Percentiles rank a stretch among this genome's conserved stretches.
Conservation (phyloP, 2,888 invertebrate species). For the Bombylius major region DNA sequence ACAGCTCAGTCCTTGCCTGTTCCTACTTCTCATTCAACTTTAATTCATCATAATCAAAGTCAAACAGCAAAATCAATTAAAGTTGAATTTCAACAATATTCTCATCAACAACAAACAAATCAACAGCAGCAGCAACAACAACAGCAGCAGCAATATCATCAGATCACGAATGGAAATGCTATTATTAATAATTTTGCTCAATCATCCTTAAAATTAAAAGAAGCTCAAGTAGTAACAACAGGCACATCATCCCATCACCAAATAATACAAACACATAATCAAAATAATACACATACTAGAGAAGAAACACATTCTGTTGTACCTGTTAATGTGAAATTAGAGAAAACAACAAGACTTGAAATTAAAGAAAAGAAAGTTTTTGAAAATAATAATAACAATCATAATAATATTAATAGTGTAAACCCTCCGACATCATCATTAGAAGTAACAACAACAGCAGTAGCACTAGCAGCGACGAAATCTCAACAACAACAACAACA, state of each 20-base stretch:
- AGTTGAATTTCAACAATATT: conserved; percentile 3
- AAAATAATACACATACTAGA: too few relatives aligned
- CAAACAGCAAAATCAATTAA: conserved; percentile 12
- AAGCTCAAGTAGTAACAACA: too few relatives aligned
- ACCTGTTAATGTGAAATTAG: too few relatives aligned
- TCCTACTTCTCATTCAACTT: too few relatives aligned
- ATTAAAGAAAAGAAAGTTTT: conserved; percentile 3
- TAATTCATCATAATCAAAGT: neutral
- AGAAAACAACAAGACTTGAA: too few relatives aligned
- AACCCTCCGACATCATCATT: conserved; percentile 17
- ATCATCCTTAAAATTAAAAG: neutral
- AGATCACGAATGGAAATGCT: too few relatives aligned
- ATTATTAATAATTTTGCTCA: neutral
- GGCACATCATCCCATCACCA: too few relatives aligned
- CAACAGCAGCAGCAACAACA: conserved; percentile 11
- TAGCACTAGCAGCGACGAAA: conserved; percentile 14
- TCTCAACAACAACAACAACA: conserved; percentile 16
- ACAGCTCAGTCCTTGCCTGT: too few relatives aligned
- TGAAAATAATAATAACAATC: conserved; percentile 8
- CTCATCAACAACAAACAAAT: conserved; percentile 2
- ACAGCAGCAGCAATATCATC: conserved; percentile 11
- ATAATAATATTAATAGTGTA: conserved; percentile 20
- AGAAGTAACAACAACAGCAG: conserved; percentile 13
- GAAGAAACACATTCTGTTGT: too few relatives aligned
- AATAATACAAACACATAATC: too few relatives aligned